Evolutionary conservation across 2,888 invertebrate genomes (phyloP).

Genomic region (Chloroclysta siterata): DNA sequence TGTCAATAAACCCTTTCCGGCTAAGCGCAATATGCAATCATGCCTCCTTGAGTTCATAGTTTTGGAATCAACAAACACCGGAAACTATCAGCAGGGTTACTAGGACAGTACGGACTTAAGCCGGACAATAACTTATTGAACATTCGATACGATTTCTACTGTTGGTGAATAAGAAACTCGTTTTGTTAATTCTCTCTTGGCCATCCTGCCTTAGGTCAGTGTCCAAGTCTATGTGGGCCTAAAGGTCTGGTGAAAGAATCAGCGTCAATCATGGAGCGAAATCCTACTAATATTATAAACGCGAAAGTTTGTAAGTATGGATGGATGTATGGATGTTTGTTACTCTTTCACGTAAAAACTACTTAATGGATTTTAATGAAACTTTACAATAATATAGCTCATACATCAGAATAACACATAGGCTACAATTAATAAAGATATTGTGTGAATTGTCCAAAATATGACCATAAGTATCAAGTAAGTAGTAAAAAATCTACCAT

Average conservation of each 20-base stretch:
- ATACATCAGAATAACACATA: too few relatives aligned
- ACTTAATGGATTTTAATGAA: too few relatives aligned
- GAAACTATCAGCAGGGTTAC: slow-evolving; percentile 52
- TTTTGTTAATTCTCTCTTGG: not conserved
- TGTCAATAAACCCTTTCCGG: not conserved
- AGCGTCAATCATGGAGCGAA: not conserved
- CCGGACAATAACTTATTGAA: slow-evolving; percentile 72
- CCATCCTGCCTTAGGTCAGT: not conserved
- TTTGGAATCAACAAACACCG: slow-evolving; percentile 50
- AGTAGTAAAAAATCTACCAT: too few relatives aligned
- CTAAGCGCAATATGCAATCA: not conserved
- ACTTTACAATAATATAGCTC: too few relatives aligned
- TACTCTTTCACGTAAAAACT: too few relatives aligned
- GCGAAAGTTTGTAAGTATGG: too few relatives aligned
- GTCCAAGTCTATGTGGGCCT: not conserved
- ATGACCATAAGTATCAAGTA: too few relatives aligned
- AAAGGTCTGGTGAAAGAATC: slow-evolving; percentile 1
- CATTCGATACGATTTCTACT: slow-evolving; percentile 76
- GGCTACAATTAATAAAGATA: too few relatives aligned
- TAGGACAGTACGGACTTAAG: slow-evolving; percentile 49
- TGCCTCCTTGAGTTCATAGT: slow-evolving; percentile 16
- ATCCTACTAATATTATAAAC: too few relatives aligned
- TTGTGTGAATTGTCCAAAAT: too few relatives aligned
- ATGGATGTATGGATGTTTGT: too few relatives aligned
- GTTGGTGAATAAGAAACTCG: slow-evolving; percentile 48